Conservation (phyloP, 2,888 invertebrate genomes). For the Bursaphelenchus okinawaensis region DNA sequence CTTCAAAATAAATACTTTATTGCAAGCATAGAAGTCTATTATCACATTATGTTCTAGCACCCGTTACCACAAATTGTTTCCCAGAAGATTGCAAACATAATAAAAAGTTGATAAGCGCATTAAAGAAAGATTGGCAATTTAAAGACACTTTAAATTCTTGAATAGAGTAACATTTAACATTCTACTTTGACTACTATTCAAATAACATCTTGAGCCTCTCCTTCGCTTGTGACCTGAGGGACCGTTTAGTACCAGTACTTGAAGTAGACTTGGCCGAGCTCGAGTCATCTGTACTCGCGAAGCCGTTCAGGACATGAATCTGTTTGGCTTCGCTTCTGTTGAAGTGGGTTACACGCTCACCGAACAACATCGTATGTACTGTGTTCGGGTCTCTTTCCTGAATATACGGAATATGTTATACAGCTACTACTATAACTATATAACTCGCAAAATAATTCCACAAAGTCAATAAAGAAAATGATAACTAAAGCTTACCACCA, state of each 20-base stretch:
- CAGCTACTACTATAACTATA: background rate
- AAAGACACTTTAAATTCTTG: too few relatives aligned
- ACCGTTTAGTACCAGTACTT: slow-evolving; percentile 22
- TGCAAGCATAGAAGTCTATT: too few relatives aligned
- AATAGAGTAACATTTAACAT: too few relatives aligned
- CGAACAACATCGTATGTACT: slow-evolving; percentile 22
- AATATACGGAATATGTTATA: background rate
- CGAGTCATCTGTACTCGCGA: slow-evolving; percentile 25
- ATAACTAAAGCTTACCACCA: slow-evolving; percentile 12
- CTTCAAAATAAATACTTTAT: too few relatives aligned
- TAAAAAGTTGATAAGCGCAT: too few relatives aligned
- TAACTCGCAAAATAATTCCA: background rate
- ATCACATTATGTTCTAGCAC: too few relatives aligned
- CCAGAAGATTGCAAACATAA: too few relatives aligned
- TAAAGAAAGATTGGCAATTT: too few relatives aligned
- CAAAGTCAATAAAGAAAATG: background rate
- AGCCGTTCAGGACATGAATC: slow-evolving; percentile 50
- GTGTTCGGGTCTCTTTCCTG: background rate
- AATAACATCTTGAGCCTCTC: slow-evolving; percentile 29
- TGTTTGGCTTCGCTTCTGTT: slow-evolving; percentile 52
- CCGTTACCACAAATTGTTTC: too few relatives aligned
- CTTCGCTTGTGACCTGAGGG: slow-evolving; percentile 29
- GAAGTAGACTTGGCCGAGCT: slow-evolving; percentile 15
- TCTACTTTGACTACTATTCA: too few relatives aligned
- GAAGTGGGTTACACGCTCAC: slow-evolving; percentile 41